phyloP scores from a whole-genome alignment of 2,888 invertebrate species.

The Hyposoter didymator region DNA sequence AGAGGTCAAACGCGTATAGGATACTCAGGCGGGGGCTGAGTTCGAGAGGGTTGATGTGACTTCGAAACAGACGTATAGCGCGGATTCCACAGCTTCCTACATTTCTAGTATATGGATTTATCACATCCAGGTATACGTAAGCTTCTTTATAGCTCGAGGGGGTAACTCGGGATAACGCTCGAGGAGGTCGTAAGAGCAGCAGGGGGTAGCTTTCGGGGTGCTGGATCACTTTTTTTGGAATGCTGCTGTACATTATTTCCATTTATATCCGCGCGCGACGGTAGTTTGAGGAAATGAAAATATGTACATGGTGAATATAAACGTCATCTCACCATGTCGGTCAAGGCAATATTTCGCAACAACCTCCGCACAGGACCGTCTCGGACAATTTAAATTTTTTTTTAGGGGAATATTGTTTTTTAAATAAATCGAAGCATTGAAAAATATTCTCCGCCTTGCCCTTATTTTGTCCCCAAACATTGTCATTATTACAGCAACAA shows the following conservation, averaged over 20 bases:
- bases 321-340: background rate
- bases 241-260: background rate
- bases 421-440: background rate
- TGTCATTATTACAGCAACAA: background rate
- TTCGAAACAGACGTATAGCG: background rate
- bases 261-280: background rate
- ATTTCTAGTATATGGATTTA: background rate
- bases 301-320: background rate
- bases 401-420: background rate
- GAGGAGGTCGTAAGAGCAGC: background rate
- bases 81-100: background rate
- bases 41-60: slow-evolving; percentile 9
- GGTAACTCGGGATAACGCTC: background rate
- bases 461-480: background rate
- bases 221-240: background rate
- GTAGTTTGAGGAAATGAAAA: background rate
- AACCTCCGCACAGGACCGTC: background rate
- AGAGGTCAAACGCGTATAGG: slow-evolving; percentile 6
- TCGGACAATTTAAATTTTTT: background rate
- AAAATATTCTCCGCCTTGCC: background rate
- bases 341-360: background rate
- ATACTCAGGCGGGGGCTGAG: background rate
- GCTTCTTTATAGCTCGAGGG: background rate
- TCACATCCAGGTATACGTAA: background rate
- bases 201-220: slow-evolving; percentile 1